These are phyloP conservation scores for Amyelois transitella DNA, from an alignment of 1,140 invertebrate genomes.

Conservation along the genomic window DNA sequence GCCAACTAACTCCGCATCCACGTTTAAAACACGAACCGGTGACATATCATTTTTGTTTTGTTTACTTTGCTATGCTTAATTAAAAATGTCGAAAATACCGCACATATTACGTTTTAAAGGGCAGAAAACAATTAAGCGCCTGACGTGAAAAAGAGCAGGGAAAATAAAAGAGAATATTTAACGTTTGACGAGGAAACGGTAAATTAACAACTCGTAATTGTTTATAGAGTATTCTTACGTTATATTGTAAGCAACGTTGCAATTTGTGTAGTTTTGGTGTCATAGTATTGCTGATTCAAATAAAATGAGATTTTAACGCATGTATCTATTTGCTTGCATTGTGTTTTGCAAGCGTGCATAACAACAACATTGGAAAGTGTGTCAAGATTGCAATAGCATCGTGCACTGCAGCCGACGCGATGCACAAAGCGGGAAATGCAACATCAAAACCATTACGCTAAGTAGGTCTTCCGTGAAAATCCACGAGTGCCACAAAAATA, in stretches of 20 bases:
- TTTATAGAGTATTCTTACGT: not conserved
- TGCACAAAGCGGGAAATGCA: constrained; percentile 49
- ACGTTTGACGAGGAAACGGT: not conserved
- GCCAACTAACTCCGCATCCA: too few species aligned
- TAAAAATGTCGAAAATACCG: not conserved
- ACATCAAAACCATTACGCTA: constrained; percentile 41
- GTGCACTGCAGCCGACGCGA: constrained; percentile 34
- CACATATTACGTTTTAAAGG: not conserved
- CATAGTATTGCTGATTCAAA: too few species aligned
- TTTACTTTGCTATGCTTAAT: too few species aligned
- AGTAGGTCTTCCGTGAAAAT: constrained; percentile 22
- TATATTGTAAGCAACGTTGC: too few species aligned
- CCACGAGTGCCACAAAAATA: not conserved
- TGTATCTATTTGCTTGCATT: constrained; percentile 36
- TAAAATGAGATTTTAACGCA: constrained; percentile 2
- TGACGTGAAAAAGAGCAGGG: not conserved
- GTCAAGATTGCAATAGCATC: constrained; percentile 67
- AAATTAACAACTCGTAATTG: not conserved
- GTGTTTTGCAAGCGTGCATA: constrained; percentile 68
- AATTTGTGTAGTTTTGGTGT: too few species aligned
- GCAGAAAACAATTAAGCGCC: not conserved
- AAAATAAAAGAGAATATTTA: not conserved
- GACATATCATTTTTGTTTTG: not conserved
- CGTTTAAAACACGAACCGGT: not conserved
- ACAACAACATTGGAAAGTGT: constrained; percentile 70